Conservation (phyloP, 2,113 vertebrate genomes). For the Dunckerocampus dactyliophorus region DNA sequence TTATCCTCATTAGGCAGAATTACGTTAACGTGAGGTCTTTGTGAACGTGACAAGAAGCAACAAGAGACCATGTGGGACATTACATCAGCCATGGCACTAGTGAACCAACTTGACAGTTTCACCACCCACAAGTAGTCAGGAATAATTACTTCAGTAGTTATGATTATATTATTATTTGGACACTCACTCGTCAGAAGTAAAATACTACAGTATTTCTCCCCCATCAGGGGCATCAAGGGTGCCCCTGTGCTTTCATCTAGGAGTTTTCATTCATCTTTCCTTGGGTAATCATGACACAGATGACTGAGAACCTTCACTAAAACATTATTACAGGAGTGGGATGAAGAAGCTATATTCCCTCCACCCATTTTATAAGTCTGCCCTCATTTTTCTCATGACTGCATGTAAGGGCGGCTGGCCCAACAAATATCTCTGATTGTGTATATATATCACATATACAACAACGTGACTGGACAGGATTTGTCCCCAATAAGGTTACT, state of each 20-base stretch:
- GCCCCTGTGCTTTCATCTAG: not conserved
- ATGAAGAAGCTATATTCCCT: not conserved
- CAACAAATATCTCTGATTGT: not conserved
- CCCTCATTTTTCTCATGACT: not conserved
- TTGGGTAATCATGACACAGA: not conserved
- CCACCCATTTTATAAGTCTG: not conserved
- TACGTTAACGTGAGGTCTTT: constrained; percentile 26
- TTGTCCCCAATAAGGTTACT: not conserved
- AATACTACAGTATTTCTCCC: not conserved
- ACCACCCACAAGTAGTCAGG: not conserved
- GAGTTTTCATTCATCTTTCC: not conserved
- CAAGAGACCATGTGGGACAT: not conserved
- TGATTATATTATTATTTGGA: not conserved
- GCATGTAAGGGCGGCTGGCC: not conserved
- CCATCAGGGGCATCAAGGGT: not conserved
- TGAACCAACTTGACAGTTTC: not conserved
- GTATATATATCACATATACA: not conserved
- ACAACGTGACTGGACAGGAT: not conserved
- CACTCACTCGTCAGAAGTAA: not conserved
- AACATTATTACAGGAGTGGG: not conserved
- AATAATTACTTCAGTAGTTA: not conserved
- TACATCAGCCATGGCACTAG: not conserved
- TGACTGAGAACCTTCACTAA: constrained; percentile 4
- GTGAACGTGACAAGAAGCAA: constrained; percentile 29
- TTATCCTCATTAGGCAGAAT: constrained; percentile 59